Percentiles rank a stretch among this genome's conserved stretches.
Evolutionary conservation across 1,140 invertebrate species (phyloP).

Genomic region (Calosoma granatense): DNA sequence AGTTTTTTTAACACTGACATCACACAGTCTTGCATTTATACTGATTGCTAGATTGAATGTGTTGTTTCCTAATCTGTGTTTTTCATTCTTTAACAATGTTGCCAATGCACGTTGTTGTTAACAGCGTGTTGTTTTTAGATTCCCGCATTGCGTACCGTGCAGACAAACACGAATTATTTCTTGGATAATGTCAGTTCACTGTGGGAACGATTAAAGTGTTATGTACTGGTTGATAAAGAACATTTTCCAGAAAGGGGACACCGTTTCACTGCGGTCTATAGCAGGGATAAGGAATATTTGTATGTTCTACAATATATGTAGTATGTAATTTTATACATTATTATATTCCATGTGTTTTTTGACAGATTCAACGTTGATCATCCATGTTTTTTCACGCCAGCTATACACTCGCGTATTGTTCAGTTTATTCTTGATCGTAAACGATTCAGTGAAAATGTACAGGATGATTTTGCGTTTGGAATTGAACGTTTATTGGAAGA

Average conservation of each 20-base stretch:
- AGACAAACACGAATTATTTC: constrained; percentile 47
- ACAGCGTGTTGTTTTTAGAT: too few species aligned
- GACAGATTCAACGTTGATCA: constrained; percentile 70
- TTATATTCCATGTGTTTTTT: constrained; percentile 9
- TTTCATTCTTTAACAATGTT: too few species aligned
- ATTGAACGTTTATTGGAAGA: constrained; percentile 73
- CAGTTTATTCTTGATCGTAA: constrained; percentile 88
- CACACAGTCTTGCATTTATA: too few species aligned
- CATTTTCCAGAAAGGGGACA: constrained; percentile 62
- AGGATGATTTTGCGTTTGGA: constrained; percentile 69
- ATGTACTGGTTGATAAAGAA: constrained; percentile 50
- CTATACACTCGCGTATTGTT: constrained; percentile 76
- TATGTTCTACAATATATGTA: constrained; percentile 46
- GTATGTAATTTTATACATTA: constrained; percentile 10
- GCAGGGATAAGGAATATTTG: constrained; percentile 79
- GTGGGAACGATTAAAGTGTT: constrained; percentile 46
- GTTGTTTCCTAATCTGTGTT: too few species aligned
- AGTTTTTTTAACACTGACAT: too few species aligned
- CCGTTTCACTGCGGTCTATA: constrained; percentile 72
- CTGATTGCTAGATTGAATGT: too few species aligned
- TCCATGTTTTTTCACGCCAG: constrained; percentile 74
- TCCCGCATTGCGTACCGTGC: too few species aligned
- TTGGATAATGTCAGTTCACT: constrained; percentile 48
- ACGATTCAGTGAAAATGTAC: constrained; percentile 53
- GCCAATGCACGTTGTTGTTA: too few species aligned